Conservation (phyloP, 2,888 invertebrate species). For the Synergus itoensis region DNA sequence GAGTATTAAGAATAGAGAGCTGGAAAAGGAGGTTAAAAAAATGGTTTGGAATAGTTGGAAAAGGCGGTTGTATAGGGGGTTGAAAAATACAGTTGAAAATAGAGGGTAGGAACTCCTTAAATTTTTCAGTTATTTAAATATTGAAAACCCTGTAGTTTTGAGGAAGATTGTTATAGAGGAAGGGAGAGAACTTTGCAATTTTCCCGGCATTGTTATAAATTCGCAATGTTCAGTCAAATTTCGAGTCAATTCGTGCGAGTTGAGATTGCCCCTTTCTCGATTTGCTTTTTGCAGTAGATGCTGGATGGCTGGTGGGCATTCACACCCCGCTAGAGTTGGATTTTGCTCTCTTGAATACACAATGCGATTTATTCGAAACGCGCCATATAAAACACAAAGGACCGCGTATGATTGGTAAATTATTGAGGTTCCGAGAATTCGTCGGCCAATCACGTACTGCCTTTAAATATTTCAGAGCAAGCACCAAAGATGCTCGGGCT, state of each 20-base stretch:
- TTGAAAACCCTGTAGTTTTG: not conserved
- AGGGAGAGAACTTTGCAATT: conserved; percentile 17
- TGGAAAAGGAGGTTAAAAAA: too few species aligned
- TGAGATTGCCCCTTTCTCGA: conserved; percentile 60
- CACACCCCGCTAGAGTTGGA: conserved; percentile 71
- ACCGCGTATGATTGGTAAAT: conserved; percentile 77
- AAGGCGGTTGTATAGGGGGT: too few species aligned
- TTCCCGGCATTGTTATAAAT: conserved; percentile 60
- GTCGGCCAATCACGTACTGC: conserved; percentile 76
- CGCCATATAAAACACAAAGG: conserved; percentile 73
- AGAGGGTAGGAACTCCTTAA: too few species aligned
- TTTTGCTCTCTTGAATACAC: conserved; percentile 76
- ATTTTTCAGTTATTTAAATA: not conserved
- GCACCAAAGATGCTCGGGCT: conserved; percentile 45
- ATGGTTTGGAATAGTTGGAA: too few species aligned
- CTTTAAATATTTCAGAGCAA: conserved; percentile 74
- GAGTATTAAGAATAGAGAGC: too few species aligned
- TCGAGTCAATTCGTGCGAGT: conserved; percentile 69
- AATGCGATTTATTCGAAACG: conserved; percentile 76
- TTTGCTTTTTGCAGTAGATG: conserved; percentile 59
- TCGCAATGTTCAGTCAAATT: conserved; percentile 67
- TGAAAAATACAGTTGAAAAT: too few species aligned
- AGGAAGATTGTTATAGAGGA: conserved; percentile 7
- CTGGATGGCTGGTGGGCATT: conserved; percentile 60
- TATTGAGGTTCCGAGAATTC: conserved; percentile 74